Base-by-base conservation (phyloP, 1,140 invertebrate genomes). In the Anastatus disparis region DNA sequence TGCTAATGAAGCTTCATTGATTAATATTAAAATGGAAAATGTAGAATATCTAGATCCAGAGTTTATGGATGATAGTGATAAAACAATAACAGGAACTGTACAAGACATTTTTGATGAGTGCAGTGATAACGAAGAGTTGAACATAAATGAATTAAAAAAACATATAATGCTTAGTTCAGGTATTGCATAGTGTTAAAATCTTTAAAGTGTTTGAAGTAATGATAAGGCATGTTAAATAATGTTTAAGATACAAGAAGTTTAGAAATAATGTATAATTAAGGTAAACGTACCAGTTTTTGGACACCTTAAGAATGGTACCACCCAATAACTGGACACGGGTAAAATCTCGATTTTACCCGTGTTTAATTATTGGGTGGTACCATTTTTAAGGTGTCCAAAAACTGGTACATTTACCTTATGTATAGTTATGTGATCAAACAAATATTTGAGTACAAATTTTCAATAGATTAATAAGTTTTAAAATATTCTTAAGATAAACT, bases 101-200 rank as follows among this genome's bases (percentile, higher is more conserved):
- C 82, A 85, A 63, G 83, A 85, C 40, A 84, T 85, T 75, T 84
- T 85, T 29, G 77, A 85, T 26, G 83, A 85, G 70, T 81, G 76
- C 24, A 81, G 77, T 44, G 80, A 84, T 44, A 73, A 50, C 29
- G 82, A 85, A 56, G 78, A 83, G 48, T 78, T 79, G 20, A 75
- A 75, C 76, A 74, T 76, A 55, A 77, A 72, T 55, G 79, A 81
- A 70, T 44, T 81, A 12, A 77, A 67, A 62, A 76, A 79, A 58
- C 75, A 80, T 71, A 77, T 81, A 58, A 71, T 79, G 56, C 55
- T 70, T 10, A 67, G 79, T 31, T 62, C 78, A 9, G 71, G 74
- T 61, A 61, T 42, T 58, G 69, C 77, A 52, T 78, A 78, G 66
- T 40, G n/a, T 20, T 69, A 20, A 70, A 56, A 26, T 46, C 6